Percentiles rank a stretch among this genome's conserved stretches.
Evolutionary conservation across 2,113 vertebrate species (phyloP).

Genomic region (Steatornis caripensis): DNA sequence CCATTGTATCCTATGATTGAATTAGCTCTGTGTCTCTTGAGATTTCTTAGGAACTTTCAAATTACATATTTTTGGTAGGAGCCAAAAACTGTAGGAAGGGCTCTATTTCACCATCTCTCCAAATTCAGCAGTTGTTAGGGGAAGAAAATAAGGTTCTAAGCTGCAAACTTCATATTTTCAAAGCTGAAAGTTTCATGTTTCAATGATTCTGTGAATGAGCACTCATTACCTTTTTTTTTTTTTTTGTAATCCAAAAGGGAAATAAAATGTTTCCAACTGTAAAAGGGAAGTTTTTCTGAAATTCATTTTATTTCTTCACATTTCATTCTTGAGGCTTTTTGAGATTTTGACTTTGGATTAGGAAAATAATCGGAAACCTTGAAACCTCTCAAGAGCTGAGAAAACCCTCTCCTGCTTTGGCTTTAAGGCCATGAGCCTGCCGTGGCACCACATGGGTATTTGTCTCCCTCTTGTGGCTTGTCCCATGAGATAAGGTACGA

Average conservation of each 20-base stretch:
- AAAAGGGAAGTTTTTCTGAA: neutral
- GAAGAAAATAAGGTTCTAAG: neutral
- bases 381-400: neutral
- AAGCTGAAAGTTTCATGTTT: neutral
- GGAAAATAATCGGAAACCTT: neutral
- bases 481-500: neutral
- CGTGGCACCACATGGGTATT: neutral
- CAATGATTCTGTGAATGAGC: neutral
- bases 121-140: neutral
- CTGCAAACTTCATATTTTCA: neutral
- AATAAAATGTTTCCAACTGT: neutral
- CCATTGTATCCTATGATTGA: neutral
- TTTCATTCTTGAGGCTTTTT: neutral
- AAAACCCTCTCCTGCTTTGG: neutral
- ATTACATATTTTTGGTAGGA: neutral
- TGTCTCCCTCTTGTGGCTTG: conserved; percentile 9
- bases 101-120: neutral
- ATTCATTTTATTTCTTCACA: neutral
- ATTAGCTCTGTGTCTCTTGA: conserved; percentile 8
- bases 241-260: neutral
- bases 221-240: neutral
- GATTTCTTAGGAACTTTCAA: conserved; percentile 16
- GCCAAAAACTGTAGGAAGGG: conserved; percentile 13
- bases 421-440: neutral
- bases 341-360: neutral